Conservation (phyloP, 2,797 vertebrate genomes). For the Argentina silus region DNA sequence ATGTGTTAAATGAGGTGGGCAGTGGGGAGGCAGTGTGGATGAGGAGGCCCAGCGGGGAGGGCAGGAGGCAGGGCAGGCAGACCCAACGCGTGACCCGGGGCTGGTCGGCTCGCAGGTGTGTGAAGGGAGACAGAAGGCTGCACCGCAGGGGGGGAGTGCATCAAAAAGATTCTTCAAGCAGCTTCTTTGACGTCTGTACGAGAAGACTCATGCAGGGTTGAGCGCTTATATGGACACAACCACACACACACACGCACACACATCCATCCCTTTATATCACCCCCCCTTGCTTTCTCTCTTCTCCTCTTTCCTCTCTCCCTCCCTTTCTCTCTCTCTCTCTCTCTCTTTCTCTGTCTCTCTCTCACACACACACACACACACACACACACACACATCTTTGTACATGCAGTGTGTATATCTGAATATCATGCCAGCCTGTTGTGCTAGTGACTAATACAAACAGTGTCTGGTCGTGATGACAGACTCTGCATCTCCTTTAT, state of each 20-base stretch:
- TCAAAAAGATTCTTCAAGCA: conserved; percentile 11
- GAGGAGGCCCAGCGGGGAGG: not conserved
- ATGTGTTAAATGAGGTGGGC: not conserved
- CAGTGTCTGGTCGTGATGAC: conserved; percentile 9
- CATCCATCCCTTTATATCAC: no score
- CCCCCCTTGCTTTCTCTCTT: no score
- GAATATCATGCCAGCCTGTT: conserved; percentile 18
- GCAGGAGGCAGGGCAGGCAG: not conserved
- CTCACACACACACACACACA: conserved; percentile 14
- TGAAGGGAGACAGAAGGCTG: conserved; percentile 15
- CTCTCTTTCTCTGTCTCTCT: no score
- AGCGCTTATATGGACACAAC: not conserved
- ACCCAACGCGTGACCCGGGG: not conserved
- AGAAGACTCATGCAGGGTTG: no score
- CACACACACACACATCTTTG: not conserved
- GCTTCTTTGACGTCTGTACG: conserved; percentile 43
- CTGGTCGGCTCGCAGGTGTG: conserved; percentile 2
- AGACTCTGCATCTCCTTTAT: conserved; percentile 21
- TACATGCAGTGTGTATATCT: conserved; percentile 27
- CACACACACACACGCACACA: conserved; percentile 19
- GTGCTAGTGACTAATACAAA: not conserved
- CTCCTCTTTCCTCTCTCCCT: no score
- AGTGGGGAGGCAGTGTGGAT: not conserved
- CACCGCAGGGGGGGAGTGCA: not conserved
- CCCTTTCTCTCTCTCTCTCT: no score